Base-by-base conservation (phyloP, 2,888 invertebrate genomes). In the Monoplex corrugatus region DNA sequence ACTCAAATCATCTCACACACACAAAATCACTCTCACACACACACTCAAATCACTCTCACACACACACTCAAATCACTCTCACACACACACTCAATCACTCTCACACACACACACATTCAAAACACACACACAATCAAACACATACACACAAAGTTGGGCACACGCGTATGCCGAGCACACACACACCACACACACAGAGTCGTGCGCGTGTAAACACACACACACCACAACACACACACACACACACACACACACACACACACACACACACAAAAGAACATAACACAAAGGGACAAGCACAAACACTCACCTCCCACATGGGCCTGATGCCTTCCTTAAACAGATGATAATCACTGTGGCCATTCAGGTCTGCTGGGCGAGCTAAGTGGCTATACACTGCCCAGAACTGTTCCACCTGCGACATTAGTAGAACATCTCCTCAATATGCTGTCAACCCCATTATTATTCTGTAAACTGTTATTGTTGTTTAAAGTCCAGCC, bases 241-340 rank as follows among this genome's bases (percentile, higher is more conserved):
- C 50, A 50, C 50, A 50, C 23, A 50, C 50, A 10, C 50, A 50
- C 50, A 50, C 50, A 50, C 32, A 38, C 2, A 13, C 10, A 6
- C 38, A 38, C n/a, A 38, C 23, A 38, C 23, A 32, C 23, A 38
- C 82, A 40, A 43, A 82, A 32, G 10, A 44, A 82, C 44, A 13
- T 43, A 8, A 19, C n/a, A 83, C 1, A 13, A 28, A 50, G 28
- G 50, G 35, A 84, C 57, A 85, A 19, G 19, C 19, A 57, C 3
- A 19, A 8, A 28, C 19, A 86, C 75, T 45, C 94, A 97, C 97
- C 96, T 99, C 99, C 99, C 99, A 99, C 98, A 99, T 99, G 40
- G 99, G 99, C 96, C 98, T 98, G 95, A 99, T 99, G 93, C 99
- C 99, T 94, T 98, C 97, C 97, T 99, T 99, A 96, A 99, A 99